These are phyloP conservation scores for Todiramphus chloris DNA, from an alignment of 2,113 vertebrate genomes.

Conservation along the genomic window DNA sequence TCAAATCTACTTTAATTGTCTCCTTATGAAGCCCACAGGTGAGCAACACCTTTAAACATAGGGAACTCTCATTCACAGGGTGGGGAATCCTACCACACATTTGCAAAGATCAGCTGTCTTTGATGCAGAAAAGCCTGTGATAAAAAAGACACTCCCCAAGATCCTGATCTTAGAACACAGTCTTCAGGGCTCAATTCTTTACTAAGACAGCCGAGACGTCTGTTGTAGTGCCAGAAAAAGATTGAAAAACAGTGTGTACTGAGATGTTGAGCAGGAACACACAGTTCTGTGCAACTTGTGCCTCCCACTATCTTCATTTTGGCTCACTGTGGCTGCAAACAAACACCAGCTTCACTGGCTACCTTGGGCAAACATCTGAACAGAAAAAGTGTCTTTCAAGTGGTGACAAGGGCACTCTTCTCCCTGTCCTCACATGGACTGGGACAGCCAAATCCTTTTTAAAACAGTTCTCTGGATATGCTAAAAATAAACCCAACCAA, in stretches of 20 bases:
- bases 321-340: not conserved
- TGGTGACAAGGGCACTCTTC: not conserved
- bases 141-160: not conserved
- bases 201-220: not conserved
- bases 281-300: not conserved
- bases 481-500: not conserved
- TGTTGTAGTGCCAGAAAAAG: not conserved
- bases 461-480: not conserved
- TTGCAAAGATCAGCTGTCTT: not conserved
- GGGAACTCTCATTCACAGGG: not conserved
- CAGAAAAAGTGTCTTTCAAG: not conserved
- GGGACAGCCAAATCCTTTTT: not conserved
- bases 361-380: not conserved
- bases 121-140: slow-evolving; percentile 4
- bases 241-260: not conserved
- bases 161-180: not conserved
- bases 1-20: not conserved
- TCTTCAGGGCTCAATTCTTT: not conserved
- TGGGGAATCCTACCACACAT: not conserved
- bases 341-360: not conserved
- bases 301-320: not conserved
- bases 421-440: not conserved
- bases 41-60: not conserved
- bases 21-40: not conserved
- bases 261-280: not conserved